Percentiles rank a stretch among this genome's conserved stretches.
phyloP scores from a whole-genome alignment of 2,797 vertebrate species.

The Coluber constrictor region DNA sequence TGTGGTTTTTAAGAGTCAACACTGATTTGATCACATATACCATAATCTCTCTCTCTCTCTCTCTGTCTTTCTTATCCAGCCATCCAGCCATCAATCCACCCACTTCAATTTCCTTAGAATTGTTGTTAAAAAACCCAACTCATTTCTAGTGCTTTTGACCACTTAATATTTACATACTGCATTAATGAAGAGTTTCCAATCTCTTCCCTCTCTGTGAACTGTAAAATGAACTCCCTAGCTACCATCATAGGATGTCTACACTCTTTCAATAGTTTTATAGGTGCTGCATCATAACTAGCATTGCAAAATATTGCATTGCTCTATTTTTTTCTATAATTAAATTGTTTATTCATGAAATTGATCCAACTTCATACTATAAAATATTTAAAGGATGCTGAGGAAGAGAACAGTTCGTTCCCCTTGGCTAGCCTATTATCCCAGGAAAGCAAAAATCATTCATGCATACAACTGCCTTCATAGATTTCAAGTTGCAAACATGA shows the following conservation, averaged over 20 bases:
- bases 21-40: not conserved
- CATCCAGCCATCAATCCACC: not conserved
- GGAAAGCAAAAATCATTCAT: not conserved
- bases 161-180: not conserved
- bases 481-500: not conserved
- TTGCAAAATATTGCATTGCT: not conserved
- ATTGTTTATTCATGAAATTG: not conserved
- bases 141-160: not conserved
- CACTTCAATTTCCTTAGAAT: not conserved
- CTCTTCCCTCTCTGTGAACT: not conserved
- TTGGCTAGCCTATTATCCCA: not conserved
- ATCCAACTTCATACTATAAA: not conserved
- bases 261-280: not conserved
- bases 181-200: not conserved
- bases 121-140: not conserved
- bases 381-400: not conserved
- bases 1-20: not conserved
- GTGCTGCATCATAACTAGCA: not conserved
- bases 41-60: not conserved
- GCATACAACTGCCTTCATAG: not conserved
- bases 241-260: not conserved
- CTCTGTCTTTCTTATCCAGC: not conserved
- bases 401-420: not conserved
- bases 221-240: not conserved
- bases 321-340: not conserved